Percentiles rank a stretch among this genome's conserved stretches.
Evolutionary conservation across 2,113 vertebrate species (phyloP).

Genomic region (Salvelinus fontinalis): DNA sequence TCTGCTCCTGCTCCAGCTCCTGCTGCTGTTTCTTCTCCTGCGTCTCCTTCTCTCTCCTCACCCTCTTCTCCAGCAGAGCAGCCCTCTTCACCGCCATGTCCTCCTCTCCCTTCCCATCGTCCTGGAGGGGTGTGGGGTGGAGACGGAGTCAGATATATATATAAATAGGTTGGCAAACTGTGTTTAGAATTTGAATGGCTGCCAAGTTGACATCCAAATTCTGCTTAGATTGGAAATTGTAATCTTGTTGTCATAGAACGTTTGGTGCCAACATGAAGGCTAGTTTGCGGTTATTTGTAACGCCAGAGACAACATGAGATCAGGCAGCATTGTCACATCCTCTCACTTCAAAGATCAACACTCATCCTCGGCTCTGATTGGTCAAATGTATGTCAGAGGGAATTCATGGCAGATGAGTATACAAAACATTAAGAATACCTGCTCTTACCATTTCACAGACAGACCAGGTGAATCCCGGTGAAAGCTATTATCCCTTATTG

Average conservation of each 20-base stretch:
- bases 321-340: background rate
- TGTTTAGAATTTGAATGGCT: background rate
- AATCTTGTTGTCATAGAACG: background rate
- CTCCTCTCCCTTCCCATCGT: conserved; percentile 91
- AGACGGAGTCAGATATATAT: background rate
- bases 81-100: conserved; percentile 94
- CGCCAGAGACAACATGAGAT: background rate
- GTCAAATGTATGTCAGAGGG: background rate
- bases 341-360: background rate
- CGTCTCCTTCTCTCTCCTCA: conserved; percentile 88
- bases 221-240: background rate
- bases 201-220: background rate
- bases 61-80: conserved; percentile 89
- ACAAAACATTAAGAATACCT: no score
- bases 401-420: background rate
- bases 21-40: conserved; percentile 87
- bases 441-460: no score
- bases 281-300: background rate
- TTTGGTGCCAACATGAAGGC: background rate
- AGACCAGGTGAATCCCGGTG: no score
- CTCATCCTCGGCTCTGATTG: background rate
- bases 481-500: no score
- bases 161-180: background rate
- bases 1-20: conserved; percentile 89
- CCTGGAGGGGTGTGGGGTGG: conserved; percentile 66